A percentile compares a stretch with the other conserved stretches of the same genome.
Conservation (phyloP, 2,113 vertebrate genomes). For the Vulpes vulpes region DNA sequence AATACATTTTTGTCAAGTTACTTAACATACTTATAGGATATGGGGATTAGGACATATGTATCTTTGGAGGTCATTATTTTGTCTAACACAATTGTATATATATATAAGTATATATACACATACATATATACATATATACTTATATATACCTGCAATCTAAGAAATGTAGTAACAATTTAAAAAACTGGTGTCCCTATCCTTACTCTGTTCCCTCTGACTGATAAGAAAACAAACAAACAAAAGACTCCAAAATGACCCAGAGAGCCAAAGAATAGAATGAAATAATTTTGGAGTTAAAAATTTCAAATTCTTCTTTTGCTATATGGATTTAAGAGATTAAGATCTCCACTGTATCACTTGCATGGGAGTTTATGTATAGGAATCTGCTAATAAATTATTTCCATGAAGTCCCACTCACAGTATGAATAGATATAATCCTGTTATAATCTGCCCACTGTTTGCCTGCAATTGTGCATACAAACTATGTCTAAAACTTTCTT, state of each 20-base stretch:
- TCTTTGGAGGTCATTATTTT: not conserved
- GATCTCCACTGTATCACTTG: not conserved
- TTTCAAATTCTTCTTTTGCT: slow-evolving; percentile 12
- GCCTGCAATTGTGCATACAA: not conserved
- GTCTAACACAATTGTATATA: not conserved
- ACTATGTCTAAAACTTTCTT: slow-evolving; percentile 7
- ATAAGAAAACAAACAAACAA: not conserved
- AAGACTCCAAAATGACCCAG: not conserved
- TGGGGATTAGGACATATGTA: not conserved
- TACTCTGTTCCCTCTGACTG: not conserved
- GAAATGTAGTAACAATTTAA: not conserved
- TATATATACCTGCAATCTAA: not conserved
- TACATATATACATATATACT: not conserved
- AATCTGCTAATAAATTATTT: not conserved
- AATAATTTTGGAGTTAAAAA: slow-evolving; percentile 33
- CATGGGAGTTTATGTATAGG: not conserved
- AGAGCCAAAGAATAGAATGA: slow-evolving; percentile 43
- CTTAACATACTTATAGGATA: not conserved
- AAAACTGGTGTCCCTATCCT: not conserved
- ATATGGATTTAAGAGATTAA: slow-evolving; percentile 20
- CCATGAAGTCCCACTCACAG: slow-evolving; percentile 1
- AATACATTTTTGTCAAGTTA: not conserved
- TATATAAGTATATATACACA: too few relatives aligned
- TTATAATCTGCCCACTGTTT: not conserved
- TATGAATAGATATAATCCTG: not conserved